A percentile compares a stretch with the other conserved stretches of the same genome.
These are phyloP conservation scores for Xiphias gladius DNA, from an alignment of 2,113 vertebrate species.

Conservation along the genomic window DNA sequence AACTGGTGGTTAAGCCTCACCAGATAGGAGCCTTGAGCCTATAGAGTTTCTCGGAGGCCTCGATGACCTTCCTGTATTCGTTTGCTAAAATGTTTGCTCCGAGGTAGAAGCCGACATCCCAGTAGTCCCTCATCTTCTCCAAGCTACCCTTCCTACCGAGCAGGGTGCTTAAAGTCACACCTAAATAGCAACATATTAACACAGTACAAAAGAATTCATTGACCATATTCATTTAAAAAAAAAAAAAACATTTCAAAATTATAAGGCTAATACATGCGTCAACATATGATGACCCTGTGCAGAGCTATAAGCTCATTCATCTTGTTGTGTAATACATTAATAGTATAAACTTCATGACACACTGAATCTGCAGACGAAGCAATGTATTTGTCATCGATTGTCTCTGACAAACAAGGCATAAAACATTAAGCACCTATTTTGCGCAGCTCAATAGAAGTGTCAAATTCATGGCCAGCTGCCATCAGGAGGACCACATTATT, in stretches of 20 bases:
- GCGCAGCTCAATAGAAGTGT: slow-evolving; percentile 87
- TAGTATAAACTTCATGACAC: no score
- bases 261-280: no score
- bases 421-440: slow-evolving; percentile 85
- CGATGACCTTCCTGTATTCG: slow-evolving; percentile 88
- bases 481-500: slow-evolving; percentile 90
- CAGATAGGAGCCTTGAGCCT: slow-evolving; percentile 90
- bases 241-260: background rate
- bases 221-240: background rate
- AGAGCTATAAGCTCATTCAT: background rate
- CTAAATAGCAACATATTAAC: slow-evolving; percentile 68
- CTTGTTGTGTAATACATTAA: no score
- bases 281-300: no score
- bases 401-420: background rate
- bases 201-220: background rate
- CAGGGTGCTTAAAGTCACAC: slow-evolving; percentile 90
- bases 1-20: slow-evolving; percentile 75
- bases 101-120: slow-evolving; percentile 94
- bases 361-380: background rate
- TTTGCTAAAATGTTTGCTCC: slow-evolving; percentile 90
- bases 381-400: background rate
- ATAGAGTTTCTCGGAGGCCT: slow-evolving; percentile 92
- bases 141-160: slow-evolving; percentile 90
- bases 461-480: slow-evolving; percentile 88
- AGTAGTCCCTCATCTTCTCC: slow-evolving; percentile 93